Percentiles rank a stretch among this genome's conserved stretches.
Evolutionary conservation across 2,888 invertebrate species (phyloP).

Genomic region (Thalpophila matura): DNA sequence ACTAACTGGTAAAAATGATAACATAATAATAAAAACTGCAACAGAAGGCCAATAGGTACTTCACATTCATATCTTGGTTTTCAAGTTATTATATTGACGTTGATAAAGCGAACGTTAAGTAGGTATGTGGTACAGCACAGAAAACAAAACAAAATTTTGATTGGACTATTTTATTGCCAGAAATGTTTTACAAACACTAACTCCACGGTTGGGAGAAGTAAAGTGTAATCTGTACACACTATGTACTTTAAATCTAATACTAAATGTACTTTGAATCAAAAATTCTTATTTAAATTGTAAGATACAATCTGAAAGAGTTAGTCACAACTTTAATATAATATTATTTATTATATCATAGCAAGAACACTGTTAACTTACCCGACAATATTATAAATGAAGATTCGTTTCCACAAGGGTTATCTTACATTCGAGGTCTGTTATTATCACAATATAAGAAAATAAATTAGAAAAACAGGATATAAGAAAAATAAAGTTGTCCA

Average conservation of each 20-base stretch:
- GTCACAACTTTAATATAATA: slow-evolving; percentile 78
- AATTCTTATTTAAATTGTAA: slow-evolving; percentile 73
- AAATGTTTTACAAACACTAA: slow-evolving; percentile 89
- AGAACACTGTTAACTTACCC: slow-evolving; percentile 78
- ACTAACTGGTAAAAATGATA: slow-evolving; percentile 10
- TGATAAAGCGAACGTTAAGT: slow-evolving; percentile 5
- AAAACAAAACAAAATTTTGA: slow-evolving; percentile 69
- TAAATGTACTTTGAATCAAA: slow-evolving; percentile 85
- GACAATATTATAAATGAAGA: slow-evolving; percentile 81
- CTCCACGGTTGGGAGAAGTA: slow-evolving; percentile 77
- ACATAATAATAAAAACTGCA: not conserved
- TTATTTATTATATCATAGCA: slow-evolving; percentile 69
- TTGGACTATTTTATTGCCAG: slow-evolving; percentile 91
- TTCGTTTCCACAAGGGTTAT: slow-evolving; percentile 81
- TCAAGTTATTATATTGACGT: slow-evolving; percentile 9
- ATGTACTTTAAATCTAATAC: slow-evolving; percentile 84
- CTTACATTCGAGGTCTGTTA: slow-evolving; percentile 88
- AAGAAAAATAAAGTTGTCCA: slow-evolving; percentile 83
- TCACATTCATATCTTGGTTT: slow-evolving; percentile 3
- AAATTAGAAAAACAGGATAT: slow-evolving; percentile 86
- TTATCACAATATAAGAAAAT: slow-evolving; percentile 88
- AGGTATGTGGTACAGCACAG: not conserved
- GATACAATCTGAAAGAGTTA: slow-evolving; percentile 80
- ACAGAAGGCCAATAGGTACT: slow-evolving; percentile 2
- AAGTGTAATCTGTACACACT: slow-evolving; percentile 87